Percentiles rank a stretch among this genome's conserved stretches.
Evolutionary conservation across 37 sponge, comb jelly and placozoan species (phyloP).

Genomic region (Halichondria panicea): DNA sequence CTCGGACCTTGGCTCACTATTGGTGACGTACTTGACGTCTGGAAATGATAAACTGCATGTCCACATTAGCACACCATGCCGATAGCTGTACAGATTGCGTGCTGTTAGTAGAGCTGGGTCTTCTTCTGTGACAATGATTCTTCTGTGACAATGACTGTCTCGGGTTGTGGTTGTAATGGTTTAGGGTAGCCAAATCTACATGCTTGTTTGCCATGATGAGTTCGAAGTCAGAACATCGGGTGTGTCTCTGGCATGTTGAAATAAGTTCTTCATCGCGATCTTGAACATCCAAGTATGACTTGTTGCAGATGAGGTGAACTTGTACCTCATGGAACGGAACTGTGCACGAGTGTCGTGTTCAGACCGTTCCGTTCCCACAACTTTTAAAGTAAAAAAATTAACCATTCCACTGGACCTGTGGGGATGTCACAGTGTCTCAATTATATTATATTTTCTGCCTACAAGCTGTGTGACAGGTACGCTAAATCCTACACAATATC

Average conservation of each 20-base stretch:
- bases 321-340: too few relatives aligned
- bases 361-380: too few relatives aligned
- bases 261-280: constrained; percentile 28
- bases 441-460: too few relatives aligned
- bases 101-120: constrained; percentile 7
- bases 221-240: constrained; percentile 37
- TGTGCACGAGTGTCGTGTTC: too few relatives aligned
- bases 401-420: too few relatives aligned
- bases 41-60: constrained; percentile 28
- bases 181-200: constrained; percentile 56
- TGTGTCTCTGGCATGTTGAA: constrained; percentile 55
- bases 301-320: constrained; percentile 20
- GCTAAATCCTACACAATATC: too few relatives aligned
- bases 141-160: not conserved
- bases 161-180: constrained; percentile 13
- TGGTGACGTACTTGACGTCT: constrained; percentile 36
- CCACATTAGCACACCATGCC: constrained; percentile 51
- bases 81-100: constrained; percentile 25
- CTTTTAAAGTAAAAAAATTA: too few relatives aligned
- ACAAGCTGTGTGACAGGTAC: too few relatives aligned
- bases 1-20: constrained; percentile 16
- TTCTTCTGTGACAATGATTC: not conserved
- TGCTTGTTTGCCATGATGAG: constrained; percentile 5
- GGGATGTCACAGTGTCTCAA: too few relatives aligned
- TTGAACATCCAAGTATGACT: constrained; percentile 11